Conservation (phyloP, 2,113 vertebrate species). For the Thunnus thynnus region DNA sequence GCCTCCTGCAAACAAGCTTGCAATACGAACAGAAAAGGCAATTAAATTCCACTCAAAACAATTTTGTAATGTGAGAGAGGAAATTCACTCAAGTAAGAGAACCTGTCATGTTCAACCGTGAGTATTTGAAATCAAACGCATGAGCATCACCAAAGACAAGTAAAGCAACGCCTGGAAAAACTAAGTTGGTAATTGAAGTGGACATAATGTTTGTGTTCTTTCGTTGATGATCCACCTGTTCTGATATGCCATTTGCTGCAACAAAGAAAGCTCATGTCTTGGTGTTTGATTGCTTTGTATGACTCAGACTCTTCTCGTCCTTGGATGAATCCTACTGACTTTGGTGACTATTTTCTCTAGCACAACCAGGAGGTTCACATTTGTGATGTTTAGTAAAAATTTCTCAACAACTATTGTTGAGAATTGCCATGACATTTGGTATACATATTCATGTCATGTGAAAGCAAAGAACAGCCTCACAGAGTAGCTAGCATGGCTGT, state of each 20-base stretch:
- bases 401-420: neutral
- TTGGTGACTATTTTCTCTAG: neutral
- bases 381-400: neutral
- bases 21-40: conserved; percentile 37
- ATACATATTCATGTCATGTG: neutral
- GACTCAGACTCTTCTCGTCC: neutral
- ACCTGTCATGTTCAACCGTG: conserved; percentile 19
- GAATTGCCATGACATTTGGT: neutral
- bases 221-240: conserved; percentile 28
- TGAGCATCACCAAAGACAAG: neutral
- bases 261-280: neutral
- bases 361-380: neutral
- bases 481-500: too few species aligned
- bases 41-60: conserved; percentile 44
- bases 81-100: conserved; percentile 6
- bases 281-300: conserved; percentile 19
- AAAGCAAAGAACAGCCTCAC: too few species aligned
- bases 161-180: neutral
- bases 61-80: conserved; percentile 32
- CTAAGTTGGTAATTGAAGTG: neutral
- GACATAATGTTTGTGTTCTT: conserved; percentile 24
- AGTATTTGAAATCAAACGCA: neutral
- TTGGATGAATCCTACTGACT: neutral
- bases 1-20: conserved; percentile 44
- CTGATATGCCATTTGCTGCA: conserved; percentile 23